Evolutionary conservation across 2,888 invertebrate species (phyloP).

Genomic region (Silvanus unidentatus): DNA sequence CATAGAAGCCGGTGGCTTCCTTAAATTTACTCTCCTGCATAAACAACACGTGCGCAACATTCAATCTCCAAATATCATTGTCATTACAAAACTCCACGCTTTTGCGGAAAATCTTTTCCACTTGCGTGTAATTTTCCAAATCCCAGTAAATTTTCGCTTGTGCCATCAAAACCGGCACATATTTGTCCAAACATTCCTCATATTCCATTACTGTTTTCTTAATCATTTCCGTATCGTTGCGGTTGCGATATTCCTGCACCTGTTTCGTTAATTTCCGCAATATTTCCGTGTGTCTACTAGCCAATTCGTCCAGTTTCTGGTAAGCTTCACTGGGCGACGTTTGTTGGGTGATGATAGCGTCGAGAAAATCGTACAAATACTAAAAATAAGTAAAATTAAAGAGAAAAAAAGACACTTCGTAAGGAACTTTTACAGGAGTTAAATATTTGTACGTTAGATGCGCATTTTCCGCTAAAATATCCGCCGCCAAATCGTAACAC

Average conservation of each 20-base stretch:
- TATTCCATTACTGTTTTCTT: conserved; percentile 71
- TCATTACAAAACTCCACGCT: conserved; percentile 98
- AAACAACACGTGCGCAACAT: conserved; percentile 97
- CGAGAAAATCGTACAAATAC: conserved; percentile 92
- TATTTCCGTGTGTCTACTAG: conserved; percentile 83
- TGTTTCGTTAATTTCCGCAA: conserved; percentile 88
- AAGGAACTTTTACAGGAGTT: conserved; percentile 62
- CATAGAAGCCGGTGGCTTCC: conserved; percentile 96
- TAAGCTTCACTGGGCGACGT: conserved; percentile 95
- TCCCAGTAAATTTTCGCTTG: conserved; percentile 99
- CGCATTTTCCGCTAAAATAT: conserved; percentile 94
- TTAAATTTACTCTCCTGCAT: conserved; percentile 99
- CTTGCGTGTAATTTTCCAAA: conserved; percentile 88
- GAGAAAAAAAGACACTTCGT: not conserved
- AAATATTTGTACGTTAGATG: conserved; percentile 93
- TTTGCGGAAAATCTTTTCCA: conserved; percentile 94
- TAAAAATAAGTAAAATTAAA: conserved; percentile 38
- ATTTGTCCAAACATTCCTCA: conserved; percentile 51
- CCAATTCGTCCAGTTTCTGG: conserved; percentile 90
- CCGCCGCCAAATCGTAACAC: conserved; percentile 95
- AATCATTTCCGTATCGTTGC: conserved; percentile 79
- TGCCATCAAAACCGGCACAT: conserved; percentile 97
- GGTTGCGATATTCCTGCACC: conserved; percentile 83
- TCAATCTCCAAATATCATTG: conserved; percentile 93
- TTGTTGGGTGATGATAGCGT: conserved; percentile 94